Conservation (phyloP, 1,140 invertebrate genomes). For the Drosophila leontia region DNA sequence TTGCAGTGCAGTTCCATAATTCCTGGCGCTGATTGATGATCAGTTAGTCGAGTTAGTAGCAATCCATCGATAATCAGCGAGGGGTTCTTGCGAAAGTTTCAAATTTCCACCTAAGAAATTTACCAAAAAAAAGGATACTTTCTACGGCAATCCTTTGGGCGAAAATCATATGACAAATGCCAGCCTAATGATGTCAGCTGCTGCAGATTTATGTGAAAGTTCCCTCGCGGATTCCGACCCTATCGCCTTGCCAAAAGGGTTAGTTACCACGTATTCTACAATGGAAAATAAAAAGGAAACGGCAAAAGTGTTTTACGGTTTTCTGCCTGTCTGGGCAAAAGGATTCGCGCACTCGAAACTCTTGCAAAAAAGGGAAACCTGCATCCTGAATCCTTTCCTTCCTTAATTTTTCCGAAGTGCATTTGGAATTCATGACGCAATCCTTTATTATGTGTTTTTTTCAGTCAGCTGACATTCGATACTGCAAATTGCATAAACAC, state of each 20-base stretch:
- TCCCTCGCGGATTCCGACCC: conserved; percentile 4
- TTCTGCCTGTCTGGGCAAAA: conserved; percentile 76
- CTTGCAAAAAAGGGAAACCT: conserved; percentile 41
- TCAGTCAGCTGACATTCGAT: conserved; percentile 70
- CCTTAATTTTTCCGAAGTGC: conserved; percentile 46
- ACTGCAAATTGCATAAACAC: conserved; percentile 80
- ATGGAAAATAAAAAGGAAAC: conserved; percentile 17
- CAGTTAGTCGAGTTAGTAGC: conserved; percentile 24
- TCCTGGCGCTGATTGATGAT: conserved; percentile 34
- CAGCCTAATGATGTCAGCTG: conserved; percentile 76
- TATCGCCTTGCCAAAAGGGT: conserved; percentile 52
- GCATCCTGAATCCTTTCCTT: conserved; percentile 43
- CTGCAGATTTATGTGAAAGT: conserved; percentile 76
- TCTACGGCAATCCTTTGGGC: conserved; percentile 60
- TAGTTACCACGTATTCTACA: conserved; percentile 44
- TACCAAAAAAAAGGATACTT: conserved; percentile 53
- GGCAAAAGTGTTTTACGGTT: conserved; percentile 70
- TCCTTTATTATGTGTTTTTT: conserved; percentile 51
- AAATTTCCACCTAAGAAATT: conserved; percentile 54
- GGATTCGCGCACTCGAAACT: conserved; percentile 43
- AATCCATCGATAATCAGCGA: conserved; percentile 54
- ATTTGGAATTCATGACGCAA: conserved; percentile 46
- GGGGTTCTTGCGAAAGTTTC: conserved; percentile 60
- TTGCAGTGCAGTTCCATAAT: conserved; percentile 28
- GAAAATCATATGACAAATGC: conserved; percentile 75